Conservation (phyloP, 2,113 vertebrate genomes). For the Conger conger region DNA sequence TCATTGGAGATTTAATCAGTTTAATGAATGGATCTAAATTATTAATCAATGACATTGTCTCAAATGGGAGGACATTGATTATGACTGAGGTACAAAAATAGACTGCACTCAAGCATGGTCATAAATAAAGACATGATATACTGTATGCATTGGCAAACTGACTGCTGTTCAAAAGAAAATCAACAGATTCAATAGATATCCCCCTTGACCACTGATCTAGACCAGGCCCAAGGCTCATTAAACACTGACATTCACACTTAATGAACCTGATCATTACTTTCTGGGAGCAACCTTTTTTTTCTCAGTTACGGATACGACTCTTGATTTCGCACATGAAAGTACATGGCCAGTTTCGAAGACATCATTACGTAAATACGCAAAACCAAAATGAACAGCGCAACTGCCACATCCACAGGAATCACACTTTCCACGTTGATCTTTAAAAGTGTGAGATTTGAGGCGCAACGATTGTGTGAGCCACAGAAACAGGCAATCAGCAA, state of each 20-base stretch:
- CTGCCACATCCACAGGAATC: no score
- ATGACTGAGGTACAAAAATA: not conserved
- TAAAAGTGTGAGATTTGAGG: no score
- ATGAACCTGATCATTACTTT: not conserved
- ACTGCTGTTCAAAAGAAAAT: constrained; percentile 13
- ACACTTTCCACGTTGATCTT: no score
- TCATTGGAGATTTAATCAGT: not conserved
- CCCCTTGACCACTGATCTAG: not conserved
- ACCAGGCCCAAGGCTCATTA: not conserved
- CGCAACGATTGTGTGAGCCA: no score
- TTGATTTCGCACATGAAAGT: no score
- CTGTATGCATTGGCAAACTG: not conserved
- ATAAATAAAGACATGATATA: not conserved
- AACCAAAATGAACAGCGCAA: no score
- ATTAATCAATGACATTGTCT: not conserved
- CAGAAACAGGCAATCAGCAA: no score
- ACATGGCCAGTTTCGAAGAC: no score
- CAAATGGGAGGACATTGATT: not conserved
- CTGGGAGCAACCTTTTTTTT: no score
- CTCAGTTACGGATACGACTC: no score
- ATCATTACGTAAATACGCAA: no score
- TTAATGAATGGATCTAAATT: not conserved
- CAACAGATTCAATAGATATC: not conserved
- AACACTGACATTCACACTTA: not conserved
- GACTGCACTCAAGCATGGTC: not conserved